Percentiles rank a stretch among this genome's conserved stretches.
phyloP scores from a whole-genome alignment of 2,888 invertebrate species.

The Siphlonurus alternatus region DNA sequence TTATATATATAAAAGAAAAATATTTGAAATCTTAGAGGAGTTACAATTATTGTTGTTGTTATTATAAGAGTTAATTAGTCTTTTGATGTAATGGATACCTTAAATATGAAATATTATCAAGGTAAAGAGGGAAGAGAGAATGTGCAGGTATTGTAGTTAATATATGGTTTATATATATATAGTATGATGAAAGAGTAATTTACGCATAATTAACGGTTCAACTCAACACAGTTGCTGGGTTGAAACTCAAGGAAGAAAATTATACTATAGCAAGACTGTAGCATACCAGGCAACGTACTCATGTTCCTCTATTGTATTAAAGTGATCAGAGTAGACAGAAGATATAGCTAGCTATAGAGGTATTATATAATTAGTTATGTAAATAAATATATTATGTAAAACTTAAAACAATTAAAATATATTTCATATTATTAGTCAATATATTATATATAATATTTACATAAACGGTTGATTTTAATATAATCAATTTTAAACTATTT shows the following conservation, averaged over 20 bases:
- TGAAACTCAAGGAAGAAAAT: neutral
- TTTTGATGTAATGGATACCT: slow-evolving; percentile 4
- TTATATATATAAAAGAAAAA: too few species aligned
- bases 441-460: too few species aligned
- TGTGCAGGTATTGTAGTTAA: too few species aligned
- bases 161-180: neutral
- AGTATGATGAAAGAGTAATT: slow-evolving; percentile 1
- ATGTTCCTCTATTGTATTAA: neutral
- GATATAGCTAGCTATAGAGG: too few species aligned
- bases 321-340: neutral
- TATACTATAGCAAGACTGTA: neutral
- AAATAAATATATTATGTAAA: too few species aligned
- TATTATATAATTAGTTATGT: too few species aligned
- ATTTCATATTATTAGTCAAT: too few species aligned
- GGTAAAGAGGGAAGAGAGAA: too few species aligned
- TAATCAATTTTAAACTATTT: too few species aligned
- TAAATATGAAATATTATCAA: neutral
- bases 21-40: neutral
- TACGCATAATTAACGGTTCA: slow-evolving; percentile 2
- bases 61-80: slow-evolving; percentile 1
- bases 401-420: too few species aligned
- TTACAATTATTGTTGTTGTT: too few species aligned
- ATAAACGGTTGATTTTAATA: too few species aligned
- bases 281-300: neutral
- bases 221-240: neutral